These are phyloP conservation scores for Lumbricus terrestris DNA, from an alignment of 2,888 invertebrate genomes.

Conservation along the genomic window DNA sequence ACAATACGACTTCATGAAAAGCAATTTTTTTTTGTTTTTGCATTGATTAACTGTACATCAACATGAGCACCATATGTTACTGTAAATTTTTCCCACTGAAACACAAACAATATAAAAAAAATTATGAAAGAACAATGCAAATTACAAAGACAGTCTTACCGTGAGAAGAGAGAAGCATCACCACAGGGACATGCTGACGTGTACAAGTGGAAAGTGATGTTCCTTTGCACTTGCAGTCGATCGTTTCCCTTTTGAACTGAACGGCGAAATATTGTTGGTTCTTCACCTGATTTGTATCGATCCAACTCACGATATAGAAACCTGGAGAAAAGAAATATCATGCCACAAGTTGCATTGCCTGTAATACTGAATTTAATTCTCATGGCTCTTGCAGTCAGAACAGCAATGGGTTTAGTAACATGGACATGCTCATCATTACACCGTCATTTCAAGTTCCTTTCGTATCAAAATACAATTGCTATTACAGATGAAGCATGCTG, in stretches of 20 bases:
- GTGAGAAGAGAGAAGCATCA: slow-evolving; percentile 52
- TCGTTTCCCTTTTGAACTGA: slow-evolving; percentile 33
- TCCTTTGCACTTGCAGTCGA: slow-evolving; percentile 46
- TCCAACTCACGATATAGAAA: slow-evolving; percentile 55
- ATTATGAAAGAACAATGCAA: too few species aligned
- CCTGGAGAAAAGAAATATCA: slow-evolving; percentile 32
- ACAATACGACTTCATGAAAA: too few species aligned
- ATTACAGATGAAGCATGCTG: not conserved
- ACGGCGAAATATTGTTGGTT: slow-evolving; percentile 45
- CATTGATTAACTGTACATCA: too few species aligned
- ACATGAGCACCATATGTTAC: too few species aligned
- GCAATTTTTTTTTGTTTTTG: too few species aligned
- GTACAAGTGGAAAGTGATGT: slow-evolving; percentile 57
- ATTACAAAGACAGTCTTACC: not conserved
- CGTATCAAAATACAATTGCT: too few species aligned
- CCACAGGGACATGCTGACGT: slow-evolving; percentile 60
- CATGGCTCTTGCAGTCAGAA: not conserved
- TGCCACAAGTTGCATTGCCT: not conserved
- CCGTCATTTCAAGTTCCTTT: too few species aligned
- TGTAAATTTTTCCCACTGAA: too few species aligned
- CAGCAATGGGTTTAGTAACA: too few species aligned
- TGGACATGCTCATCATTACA: too few species aligned
- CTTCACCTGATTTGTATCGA: slow-evolving; percentile 45
- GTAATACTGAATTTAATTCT: not conserved
- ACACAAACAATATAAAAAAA: too few species aligned